Evolutionary conservation across 2,888 invertebrate species (phyloP), one percentile per base, ranked within the genome.

Genomic region (Hemithea aestivaria): DNA sequence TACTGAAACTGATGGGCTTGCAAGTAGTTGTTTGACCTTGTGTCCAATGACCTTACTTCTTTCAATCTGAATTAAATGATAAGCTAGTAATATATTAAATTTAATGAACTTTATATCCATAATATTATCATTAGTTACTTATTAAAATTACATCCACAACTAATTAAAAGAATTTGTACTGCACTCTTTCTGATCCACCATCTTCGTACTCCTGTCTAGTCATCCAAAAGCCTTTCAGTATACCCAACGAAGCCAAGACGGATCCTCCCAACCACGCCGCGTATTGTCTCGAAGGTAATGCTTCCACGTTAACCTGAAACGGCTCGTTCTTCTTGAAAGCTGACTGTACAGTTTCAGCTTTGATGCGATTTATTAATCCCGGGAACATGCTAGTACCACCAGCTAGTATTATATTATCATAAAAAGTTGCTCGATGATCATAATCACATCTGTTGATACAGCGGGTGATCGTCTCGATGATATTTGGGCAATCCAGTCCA

Each of bases 221-320:
- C 88, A 97, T 93, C 96, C 96, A 97, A 93, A 96, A 96, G 79
- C 94, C 96, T 74, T 95, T 94, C 91, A 96, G 93, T 75, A 95
- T 94, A 73, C 94, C 93, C 62, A 97, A 87, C 5, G 96, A 96
- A 37, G 97, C 96, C 72, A 98, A 84, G 81, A 98, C 96, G 68
- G 97, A 97, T 37, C 97, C 97, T 69, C 98, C 98, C 85, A 95
- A 94, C 97, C 97, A 98, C 54, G 96, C 95, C 60, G 96, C 96
- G 88, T 95, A 95, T 71, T 97, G 95, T 73, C 97, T 92, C 84
- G 95, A 95, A 41, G 95, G 93, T 55, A 95, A 93, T 42, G 96
- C 95, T 73, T 96, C 77, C 2, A 82, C 56, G 0, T 48, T 93
- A 74, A 93, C 93, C 80, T 92, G 93, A 8, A 75, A 93, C 91